Evolutionary conservation across 53 echinoderm and acorn worm species (phyloP).

Genomic region (Zoroaster sp.): DNA sequence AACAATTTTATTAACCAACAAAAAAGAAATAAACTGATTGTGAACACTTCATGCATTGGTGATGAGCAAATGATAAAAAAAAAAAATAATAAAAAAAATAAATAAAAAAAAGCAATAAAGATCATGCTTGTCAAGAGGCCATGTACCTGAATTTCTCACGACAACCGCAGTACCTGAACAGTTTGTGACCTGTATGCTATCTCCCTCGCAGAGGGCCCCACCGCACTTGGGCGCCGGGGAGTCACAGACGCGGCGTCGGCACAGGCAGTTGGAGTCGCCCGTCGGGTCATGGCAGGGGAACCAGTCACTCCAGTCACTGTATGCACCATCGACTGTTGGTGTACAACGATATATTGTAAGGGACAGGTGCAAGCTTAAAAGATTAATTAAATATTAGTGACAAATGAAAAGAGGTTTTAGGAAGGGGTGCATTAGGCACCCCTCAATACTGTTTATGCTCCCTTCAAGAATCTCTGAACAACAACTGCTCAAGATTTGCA

Average conservation of each 20-base stretch:
- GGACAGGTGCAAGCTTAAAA: background rate
- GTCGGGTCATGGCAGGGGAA: constrained; percentile 74
- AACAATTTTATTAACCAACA: no score
- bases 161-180: constrained; percentile 84
- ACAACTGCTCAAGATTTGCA: background rate
- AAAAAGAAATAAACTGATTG: background rate
- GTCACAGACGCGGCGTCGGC: constrained; percentile 80
- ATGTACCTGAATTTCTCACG: constrained; percentile 70
- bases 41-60: background rate
- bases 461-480: background rate
- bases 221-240: constrained; percentile 84
- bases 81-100: background rate
- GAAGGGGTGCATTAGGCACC: no score
- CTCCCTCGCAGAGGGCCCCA: constrained; percentile 75
- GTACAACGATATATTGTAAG: background rate
- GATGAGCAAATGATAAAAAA: background rate
- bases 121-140: constrained; percentile 42
- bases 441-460: no score
- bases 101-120: background rate
- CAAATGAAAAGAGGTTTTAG: background rate
- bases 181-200: constrained; percentile 89
- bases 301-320: constrained; percentile 93
- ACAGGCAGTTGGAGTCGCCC: constrained; percentile 76
- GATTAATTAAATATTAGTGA: background rate
- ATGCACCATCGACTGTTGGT: constrained; percentile 77